Conservation (phyloP, 2,888 invertebrate genomes). For the Synergus japonicus region DNA sequence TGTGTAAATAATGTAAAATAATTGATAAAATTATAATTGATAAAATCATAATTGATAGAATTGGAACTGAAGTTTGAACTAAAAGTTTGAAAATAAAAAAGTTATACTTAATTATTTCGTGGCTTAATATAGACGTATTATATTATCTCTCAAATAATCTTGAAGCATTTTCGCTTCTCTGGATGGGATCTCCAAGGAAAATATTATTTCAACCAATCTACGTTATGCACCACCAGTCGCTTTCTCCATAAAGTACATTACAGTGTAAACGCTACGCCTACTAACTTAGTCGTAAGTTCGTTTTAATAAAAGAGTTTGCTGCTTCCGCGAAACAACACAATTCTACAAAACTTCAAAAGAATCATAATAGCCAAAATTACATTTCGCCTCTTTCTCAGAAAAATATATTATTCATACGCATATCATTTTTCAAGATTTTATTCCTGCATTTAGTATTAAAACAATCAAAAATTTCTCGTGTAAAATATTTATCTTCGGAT, state of each 20-base stretch:
- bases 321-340: neutral
- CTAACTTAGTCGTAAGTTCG: neutral
- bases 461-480: too few relatives aligned
- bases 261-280: neutral
- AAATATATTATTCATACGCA: too few relatives aligned
- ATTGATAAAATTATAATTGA: too few relatives aligned
- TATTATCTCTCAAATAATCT: neutral
- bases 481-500: too few relatives aligned
- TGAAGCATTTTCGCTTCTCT: neutral
- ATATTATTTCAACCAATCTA: slow-evolving; percentile 2
- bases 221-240: neutral
- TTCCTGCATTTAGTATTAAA: too few relatives aligned
- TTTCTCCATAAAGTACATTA: neutral
- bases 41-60: neutral
- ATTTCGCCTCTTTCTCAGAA: neutral
- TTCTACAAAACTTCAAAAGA: neutral
- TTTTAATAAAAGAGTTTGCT: neutral
- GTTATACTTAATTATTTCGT: neutral
- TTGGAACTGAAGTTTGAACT: neutral
- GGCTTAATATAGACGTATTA: neutral
- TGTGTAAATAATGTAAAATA: too few relatives aligned
- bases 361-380: neutral
- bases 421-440: too few relatives aligned
- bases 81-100: neutral
- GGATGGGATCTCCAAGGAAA: neutral